Evolutionary conservation across 2,888 invertebrate species (phyloP).

Genomic region (Mechanitis mazaeus): DNA sequence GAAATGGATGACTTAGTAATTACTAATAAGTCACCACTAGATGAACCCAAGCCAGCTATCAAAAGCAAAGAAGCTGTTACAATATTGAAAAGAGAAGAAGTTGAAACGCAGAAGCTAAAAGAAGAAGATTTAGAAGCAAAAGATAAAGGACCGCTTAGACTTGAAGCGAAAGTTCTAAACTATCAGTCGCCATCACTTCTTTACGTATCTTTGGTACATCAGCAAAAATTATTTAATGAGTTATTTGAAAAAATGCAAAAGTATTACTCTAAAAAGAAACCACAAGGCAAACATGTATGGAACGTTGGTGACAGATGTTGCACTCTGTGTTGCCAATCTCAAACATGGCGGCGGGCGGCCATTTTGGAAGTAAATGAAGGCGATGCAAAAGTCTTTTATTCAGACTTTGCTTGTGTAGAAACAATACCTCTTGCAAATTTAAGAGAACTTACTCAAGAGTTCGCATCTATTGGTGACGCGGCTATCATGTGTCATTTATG

Average conservation of each 20-base stretch:
- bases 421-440: slow-evolving; percentile 63
- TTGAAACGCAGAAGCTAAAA: slow-evolving; percentile 29
- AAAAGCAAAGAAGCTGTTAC: slow-evolving; percentile 35
- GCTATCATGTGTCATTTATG: slow-evolving; percentile 82
- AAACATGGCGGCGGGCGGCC: slow-evolving; percentile 80
- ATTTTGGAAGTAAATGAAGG: slow-evolving; percentile 54
- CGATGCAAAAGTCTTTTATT: slow-evolving; percentile 76
- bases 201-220: slow-evolving; percentile 74
- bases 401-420: slow-evolving; percentile 79
- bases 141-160: slow-evolving; percentile 66
- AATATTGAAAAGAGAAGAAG: slow-evolving; percentile 38
- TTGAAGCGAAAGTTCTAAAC: slow-evolving; percentile 69
- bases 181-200: slow-evolving; percentile 77
- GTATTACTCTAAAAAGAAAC: slow-evolving; percentile 56
- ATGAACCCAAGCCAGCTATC: slow-evolving; percentile 28
- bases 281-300: slow-evolving; percentile 57
- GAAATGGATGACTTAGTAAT: slow-evolving; percentile 44
- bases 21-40: slow-evolving; percentile 44
- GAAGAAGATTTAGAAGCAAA: slow-evolving; percentile 53
- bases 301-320: slow-evolving; percentile 69
- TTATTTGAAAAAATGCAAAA: slow-evolving; percentile 75
- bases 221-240: slow-evolving; percentile 59
- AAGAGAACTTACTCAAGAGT: slow-evolving; percentile 68
- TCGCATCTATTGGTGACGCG: slow-evolving; percentile 72
- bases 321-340: slow-evolving; percentile 59